Conservation (phyloP, 2,888 invertebrate genomes). For the Erebia ligea region DNA sequence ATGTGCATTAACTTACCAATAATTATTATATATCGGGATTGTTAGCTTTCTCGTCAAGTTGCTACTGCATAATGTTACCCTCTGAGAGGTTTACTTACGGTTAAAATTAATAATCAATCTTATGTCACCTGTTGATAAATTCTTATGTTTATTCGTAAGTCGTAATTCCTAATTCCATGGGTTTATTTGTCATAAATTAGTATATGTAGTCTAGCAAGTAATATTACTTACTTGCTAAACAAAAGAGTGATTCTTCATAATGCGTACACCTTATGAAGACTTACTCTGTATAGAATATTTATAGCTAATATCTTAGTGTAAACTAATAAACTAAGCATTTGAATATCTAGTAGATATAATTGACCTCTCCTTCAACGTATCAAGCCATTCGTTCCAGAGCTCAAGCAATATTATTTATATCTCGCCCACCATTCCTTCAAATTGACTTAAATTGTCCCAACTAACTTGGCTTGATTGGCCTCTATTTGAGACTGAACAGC, state of each 20-base stretch:
- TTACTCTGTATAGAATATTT: neutral
- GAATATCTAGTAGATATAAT: slow-evolving; percentile 52
- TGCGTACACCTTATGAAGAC: too few species aligned
- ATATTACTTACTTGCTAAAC: too few species aligned
- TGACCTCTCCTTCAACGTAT: slow-evolving; percentile 53
- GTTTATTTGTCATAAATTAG: too few species aligned
- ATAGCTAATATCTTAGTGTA: neutral
- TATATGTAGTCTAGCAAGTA: too few species aligned
- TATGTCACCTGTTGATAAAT: too few species aligned
- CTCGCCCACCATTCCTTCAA: slow-evolving; percentile 61
- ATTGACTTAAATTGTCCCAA: slow-evolving; percentile 70
- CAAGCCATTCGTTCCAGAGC: slow-evolving; percentile 55
- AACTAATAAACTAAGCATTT: neutral
- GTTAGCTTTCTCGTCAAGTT: slow-evolving; percentile 45
- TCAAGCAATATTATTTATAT: slow-evolving; percentile 52
- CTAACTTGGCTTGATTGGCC: slow-evolving; percentile 68
- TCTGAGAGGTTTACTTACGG: neutral
- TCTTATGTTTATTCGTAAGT: too few species aligned
- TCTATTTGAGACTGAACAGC: slow-evolving; percentile 53
- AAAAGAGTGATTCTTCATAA: too few species aligned
- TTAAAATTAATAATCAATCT: neutral
- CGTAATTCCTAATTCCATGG: too few species aligned
- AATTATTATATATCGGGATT: slow-evolving; percentile 43
- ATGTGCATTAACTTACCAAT: slow-evolving; percentile 42
- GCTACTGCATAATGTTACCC: neutral